These are phyloP conservation scores for Willisornis vidua DNA, from an alignment of 2,113 vertebrate species.

Conservation along the genomic window DNA sequence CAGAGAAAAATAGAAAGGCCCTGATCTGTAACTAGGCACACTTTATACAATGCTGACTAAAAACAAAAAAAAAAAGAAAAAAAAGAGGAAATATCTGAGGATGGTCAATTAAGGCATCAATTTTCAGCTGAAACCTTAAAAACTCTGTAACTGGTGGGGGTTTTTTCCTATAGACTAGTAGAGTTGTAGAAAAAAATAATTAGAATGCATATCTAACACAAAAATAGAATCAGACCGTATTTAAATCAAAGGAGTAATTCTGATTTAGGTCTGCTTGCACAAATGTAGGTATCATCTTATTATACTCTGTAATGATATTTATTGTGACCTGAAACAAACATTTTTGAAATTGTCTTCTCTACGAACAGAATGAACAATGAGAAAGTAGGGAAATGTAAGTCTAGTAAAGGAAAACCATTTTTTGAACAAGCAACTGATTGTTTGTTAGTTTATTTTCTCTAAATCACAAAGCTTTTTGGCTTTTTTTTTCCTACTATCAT, in stretches of 20 bases:
- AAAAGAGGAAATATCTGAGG: not conserved
- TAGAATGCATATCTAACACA: not conserved
- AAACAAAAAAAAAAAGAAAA: not conserved
- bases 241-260: not conserved
- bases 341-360: not conserved
- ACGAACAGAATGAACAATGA: not conserved
- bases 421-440: not conserved
- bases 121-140: not conserved
- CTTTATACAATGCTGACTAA: not conserved
- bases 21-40: not conserved
- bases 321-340: not conserved
- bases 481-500: rapidly evolving
- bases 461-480: not conserved
- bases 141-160: not conserved
- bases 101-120: not conserved
- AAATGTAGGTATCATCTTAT: not conserved
- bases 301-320: not conserved
- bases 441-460: not conserved
- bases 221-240: not conserved
- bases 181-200: not conserved
- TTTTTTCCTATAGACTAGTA: not conserved
- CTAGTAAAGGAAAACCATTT: not conserved
- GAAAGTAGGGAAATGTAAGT: not conserved
- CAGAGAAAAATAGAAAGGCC: not conserved
- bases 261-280: not conserved